Base-by-base conservation (phyloP, 1,140 invertebrate genomes). In the Diabrotica virgifera region DNA sequence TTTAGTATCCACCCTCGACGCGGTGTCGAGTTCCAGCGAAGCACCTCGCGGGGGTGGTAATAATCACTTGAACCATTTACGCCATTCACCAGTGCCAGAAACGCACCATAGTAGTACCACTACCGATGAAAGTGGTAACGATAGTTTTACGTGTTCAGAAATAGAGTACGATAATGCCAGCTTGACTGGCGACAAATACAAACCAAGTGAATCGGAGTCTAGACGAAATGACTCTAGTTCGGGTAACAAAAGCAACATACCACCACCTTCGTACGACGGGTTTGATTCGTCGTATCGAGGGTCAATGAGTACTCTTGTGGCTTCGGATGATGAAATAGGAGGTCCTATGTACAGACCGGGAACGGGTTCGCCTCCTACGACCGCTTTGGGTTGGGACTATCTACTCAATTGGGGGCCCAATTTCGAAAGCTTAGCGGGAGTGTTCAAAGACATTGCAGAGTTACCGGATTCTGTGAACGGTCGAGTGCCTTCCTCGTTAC, bases 141-240 rank as follows among this genome's bases (percentile, higher is more conserved):
- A 98, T 76, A 97, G 95, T 66, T 98, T 98, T 81, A 98, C 95
- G 0, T 98, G 95, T 80, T 98, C 95, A 0, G 95, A 98, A 82
- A 97, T 97, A 76, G 96, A 98, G 78, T 97, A 96, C 77, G 95
- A 98, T 73, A 92, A 94, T 73, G 90, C 91, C 66, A 93, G 90
- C 68, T 81, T 93, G 14, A 89, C 85, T 12, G 89, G 89, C 7
- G 89, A 95, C 75, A 93, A 94, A 70, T 92, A 91, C 76, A 93
- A 93, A 79, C 83, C 89, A 36, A 82, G 82, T 40, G 85, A 87
- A 67, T 83, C 87, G 55, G 82, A 84, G 36, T 80, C 87, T 58
- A 79, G 86, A 71, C 79, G 86, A 66, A 83, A 79, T 58, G 86
- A 87, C 70, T 83, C 86, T 14, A 82, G 82, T 78, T 79, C 80